Percentiles rank a stretch among this genome's conserved stretches.
phyloP scores from a whole-genome alignment of 2,797 vertebrate genomes.

The Meda fulgida region DNA sequence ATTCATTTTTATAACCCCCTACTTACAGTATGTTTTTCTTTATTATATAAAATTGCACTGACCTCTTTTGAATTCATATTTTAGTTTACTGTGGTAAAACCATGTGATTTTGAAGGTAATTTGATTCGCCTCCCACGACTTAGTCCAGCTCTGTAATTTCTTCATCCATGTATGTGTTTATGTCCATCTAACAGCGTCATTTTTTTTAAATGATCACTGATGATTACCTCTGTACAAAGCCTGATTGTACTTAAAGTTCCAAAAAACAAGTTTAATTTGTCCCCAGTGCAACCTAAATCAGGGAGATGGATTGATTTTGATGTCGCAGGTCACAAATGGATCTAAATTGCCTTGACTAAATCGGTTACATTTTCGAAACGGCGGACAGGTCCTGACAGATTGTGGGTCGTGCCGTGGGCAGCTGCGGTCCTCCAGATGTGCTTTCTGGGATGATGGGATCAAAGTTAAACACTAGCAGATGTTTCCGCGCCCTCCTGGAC shows the following conservation, averaged over 20 bases:
- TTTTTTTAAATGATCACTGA: conserved; percentile 43
- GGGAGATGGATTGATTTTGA: conserved; percentile 62
- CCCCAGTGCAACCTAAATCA: conserved; percentile 50
- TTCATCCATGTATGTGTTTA: not conserved
- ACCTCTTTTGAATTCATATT: not conserved
- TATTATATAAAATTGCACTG: not conserved
- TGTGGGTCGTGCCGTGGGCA: conserved; percentile 65
- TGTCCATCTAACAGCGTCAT: conserved; percentile 14
- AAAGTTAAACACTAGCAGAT: conserved; percentile 74
- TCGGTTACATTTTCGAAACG: conserved; percentile 70
- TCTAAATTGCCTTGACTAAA: conserved; percentile 63
- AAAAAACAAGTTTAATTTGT: conserved; percentile 46
- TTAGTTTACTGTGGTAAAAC: not conserved
- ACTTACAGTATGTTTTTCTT: not conserved
- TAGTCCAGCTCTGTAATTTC: conserved; percentile 7
- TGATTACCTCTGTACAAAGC: conserved; percentile 51
- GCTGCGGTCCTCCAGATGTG: conserved; percentile 67
- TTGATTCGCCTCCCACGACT: not conserved
- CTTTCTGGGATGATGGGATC: conserved; percentile 66
- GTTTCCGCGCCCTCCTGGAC: conserved; percentile 61
- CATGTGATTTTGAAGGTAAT: not conserved
- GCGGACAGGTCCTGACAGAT: conserved; percentile 74
- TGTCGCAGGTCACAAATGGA: conserved; percentile 67
- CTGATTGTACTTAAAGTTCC: conserved; percentile 53
- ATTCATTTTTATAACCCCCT: not conserved